Evolutionary conservation across 2,888 invertebrate genomes (phyloP).

Genomic region (Halictus quadricinctus): DNA sequence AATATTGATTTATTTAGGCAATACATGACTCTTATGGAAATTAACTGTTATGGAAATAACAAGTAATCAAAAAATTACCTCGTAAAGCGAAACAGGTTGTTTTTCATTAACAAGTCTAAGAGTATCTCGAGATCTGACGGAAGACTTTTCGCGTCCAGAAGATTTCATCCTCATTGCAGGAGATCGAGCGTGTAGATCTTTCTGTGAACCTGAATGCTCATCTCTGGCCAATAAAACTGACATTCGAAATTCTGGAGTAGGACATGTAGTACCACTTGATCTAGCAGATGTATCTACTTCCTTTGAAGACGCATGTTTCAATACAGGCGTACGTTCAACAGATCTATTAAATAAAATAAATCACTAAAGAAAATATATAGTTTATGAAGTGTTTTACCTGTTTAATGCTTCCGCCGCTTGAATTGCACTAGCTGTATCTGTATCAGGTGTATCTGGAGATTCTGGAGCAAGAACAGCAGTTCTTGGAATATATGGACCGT

Average conservation of each 20-base stretch:
- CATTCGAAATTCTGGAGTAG: slow-evolving; percentile 87
- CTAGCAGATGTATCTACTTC: slow-evolving; percentile 77
- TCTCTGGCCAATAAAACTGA: slow-evolving; percentile 88
- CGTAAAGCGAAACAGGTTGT: slow-evolving; percentile 76
- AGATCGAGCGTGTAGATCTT: slow-evolving; percentile 78
- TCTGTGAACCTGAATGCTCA: slow-evolving; percentile 82
- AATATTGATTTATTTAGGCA: slow-evolving; percentile 15
- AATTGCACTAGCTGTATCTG: slow-evolving; percentile 85
- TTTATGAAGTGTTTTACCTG: slow-evolving; percentile 77
- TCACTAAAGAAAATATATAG: slow-evolving; percentile 8
- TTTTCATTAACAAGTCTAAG: slow-evolving; percentile 87
- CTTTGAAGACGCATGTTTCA: slow-evolving; percentile 77
- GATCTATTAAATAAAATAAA: slow-evolving; percentile 69
- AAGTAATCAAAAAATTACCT: slow-evolving; percentile 71
- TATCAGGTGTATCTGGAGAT: slow-evolving; percentile 85
- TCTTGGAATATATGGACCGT: slow-evolving; percentile 91
- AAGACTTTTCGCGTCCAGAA: slow-evolving; percentile 78
- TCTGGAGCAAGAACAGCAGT: slow-evolving; percentile 81
- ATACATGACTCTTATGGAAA: neutral
- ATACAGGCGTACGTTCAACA: slow-evolving; percentile 77
- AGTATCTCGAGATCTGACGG: slow-evolving; percentile 83
- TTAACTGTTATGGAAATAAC: neutral
- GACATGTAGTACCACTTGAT: slow-evolving; percentile 77
- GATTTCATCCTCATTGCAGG: slow-evolving; percentile 77
- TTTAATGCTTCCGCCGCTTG: slow-evolving; percentile 89